Conservation (phyloP, 2,888 invertebrate genomes). For the Yponomeuta cagnagella region DNA sequence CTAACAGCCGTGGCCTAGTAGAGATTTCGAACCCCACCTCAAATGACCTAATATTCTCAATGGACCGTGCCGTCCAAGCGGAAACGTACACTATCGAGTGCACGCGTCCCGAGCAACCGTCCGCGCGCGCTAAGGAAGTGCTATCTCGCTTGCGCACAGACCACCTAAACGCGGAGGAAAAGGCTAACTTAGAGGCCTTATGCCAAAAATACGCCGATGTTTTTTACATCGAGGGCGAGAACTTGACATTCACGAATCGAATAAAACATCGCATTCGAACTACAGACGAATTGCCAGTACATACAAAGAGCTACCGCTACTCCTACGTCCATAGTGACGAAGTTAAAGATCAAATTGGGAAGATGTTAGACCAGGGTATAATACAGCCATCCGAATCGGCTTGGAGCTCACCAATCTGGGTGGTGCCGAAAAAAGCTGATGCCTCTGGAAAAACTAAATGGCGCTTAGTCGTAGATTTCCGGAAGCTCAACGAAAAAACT, state of each 20-base stretch:
- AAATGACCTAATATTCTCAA: constrained; percentile 4
- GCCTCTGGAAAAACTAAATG: constrained; percentile 12
- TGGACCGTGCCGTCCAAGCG: constrained; percentile 2
- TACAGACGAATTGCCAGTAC: too few relatives aligned
- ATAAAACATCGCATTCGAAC: too few relatives aligned
- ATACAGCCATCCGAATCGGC: too few relatives aligned
- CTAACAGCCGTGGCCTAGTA: too few relatives aligned
- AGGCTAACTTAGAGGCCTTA: too few relatives aligned
- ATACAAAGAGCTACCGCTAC: not conserved
- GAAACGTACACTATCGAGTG: not conserved
- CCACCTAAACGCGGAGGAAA: too few relatives aligned
- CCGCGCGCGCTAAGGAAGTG: too few relatives aligned
- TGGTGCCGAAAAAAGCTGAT: not conserved
- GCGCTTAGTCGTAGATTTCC: constrained; percentile 13
- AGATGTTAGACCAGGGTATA: constrained; percentile 10
- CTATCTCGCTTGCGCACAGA: too few relatives aligned
- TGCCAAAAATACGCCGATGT: too few relatives aligned
- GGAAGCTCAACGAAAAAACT: constrained; percentile 14
- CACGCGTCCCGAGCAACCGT: not conserved
- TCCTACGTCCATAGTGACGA: constrained; percentile 23
- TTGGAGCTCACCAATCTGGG: too few relatives aligned
- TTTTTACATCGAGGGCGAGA: too few relatives aligned
- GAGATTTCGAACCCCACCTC: constrained; percentile 2
- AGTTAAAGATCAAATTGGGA: constrained; percentile 16
- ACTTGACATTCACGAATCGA: too few relatives aligned